Evolutionary conservation across 2,888 invertebrate genomes (phyloP), one percentile per base, ranked within the genome.

Genomic region (Tenthredo distinguenda): DNA sequence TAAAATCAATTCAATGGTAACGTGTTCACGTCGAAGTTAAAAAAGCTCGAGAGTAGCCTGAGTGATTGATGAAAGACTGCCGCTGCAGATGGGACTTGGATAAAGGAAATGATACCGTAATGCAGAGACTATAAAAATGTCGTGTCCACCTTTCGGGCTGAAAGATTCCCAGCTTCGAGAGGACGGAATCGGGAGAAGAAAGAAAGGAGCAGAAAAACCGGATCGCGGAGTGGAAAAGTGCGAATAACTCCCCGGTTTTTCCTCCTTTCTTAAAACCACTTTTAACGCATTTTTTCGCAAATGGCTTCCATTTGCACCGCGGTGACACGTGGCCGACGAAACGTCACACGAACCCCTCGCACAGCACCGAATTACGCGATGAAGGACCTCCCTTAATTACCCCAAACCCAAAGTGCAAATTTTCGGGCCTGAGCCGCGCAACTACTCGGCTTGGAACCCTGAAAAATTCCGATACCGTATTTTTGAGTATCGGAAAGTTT

Each of bases 41-140:
- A 81, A 81, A 58, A 77, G 21, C 55, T 55, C 55, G 43, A 76
- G 62, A 62, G 12, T 62, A 26, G 50, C 47, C 47, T 34, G 37
- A 62, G 81, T 81, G 81, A 81, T 81, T 81, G 81, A 81, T 81
- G 81, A 62, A 62, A 62, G 58, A 40, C 62, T 21, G 1, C 21
- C 26, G 21, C 10, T n/a, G 43, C n/a, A 62, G 81, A 40, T 81
- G 62, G 50, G 62, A 81, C 34, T 62, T 81, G 81, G 81, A 81
- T 81, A 81, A 81, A 81, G 81, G 81, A 81, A 81, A 81, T 81
- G 81, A 81, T 40, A 81, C 81, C 40, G 77, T 77, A 77, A 77
- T 77, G 77, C 34, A 34, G 34, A 77, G 50, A 77, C 77, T 55
- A 77, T 77, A 50, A 77, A 77, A 77, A 77, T 77, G 31, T 77